Evolutionary conservation across 2,113 vertebrate genomes (phyloP).

Genomic region (Catharus minimus): DNA sequence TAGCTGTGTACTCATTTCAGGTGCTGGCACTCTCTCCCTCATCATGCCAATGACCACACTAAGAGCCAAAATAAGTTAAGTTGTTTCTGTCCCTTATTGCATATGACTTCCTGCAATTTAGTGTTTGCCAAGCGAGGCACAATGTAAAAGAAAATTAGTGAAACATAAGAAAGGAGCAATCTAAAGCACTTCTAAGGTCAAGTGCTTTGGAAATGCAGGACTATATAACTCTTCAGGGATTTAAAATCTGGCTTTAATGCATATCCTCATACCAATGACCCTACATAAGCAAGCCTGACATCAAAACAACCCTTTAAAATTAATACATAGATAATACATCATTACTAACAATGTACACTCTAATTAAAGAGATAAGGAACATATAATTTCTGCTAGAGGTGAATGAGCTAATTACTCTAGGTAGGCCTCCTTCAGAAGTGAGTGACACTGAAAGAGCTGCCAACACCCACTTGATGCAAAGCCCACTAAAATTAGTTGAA

Average conservation of each 20-base stretch:
- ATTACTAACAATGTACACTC: not conserved
- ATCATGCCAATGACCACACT: too few relatives aligned
- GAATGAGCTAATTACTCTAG: not conserved
- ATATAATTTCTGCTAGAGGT: not conserved
- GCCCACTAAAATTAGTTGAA: not conserved
- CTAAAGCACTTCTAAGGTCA: not conserved
- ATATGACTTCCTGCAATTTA: conserved; percentile 7
- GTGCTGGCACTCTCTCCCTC: not conserved
- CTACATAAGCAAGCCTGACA: not conserved
- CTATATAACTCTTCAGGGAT: not conserved
- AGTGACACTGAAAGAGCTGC: not conserved
- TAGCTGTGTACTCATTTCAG: not conserved
- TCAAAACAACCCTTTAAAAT: not conserved
- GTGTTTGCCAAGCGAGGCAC: not conserved
- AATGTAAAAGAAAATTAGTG: not conserved
- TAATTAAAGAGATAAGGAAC: conserved; percentile 38
- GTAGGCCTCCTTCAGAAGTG: not conserved
- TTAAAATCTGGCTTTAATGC: not conserved
- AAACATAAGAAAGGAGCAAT: not conserved
- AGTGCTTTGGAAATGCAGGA: not conserved
- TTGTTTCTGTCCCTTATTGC: not conserved
- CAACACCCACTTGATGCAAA: not conserved
- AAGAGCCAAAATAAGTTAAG: not conserved
- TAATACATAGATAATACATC: not conserved
- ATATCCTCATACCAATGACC: not conserved